These are phyloP conservation scores for Nycticebus coucang DNA, from an alignment of 2,113 vertebrate genomes.

Conservation along the genomic window DNA sequence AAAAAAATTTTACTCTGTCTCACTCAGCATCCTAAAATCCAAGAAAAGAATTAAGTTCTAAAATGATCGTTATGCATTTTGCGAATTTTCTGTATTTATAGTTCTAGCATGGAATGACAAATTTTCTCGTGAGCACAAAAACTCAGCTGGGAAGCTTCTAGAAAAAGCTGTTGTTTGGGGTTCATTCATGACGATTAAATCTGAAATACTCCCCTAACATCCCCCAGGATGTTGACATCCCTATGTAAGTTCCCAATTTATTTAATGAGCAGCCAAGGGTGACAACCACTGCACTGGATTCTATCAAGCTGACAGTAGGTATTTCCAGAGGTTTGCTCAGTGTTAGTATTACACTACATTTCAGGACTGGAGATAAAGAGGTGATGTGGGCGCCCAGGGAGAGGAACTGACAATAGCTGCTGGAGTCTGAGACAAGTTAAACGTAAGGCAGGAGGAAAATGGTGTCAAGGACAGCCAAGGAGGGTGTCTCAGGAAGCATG, in stretches of 20 bases:
- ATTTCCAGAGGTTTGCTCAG: not conserved
- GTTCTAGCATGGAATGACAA: not conserved
- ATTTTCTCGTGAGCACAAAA: not conserved
- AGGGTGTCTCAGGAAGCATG: not conserved
- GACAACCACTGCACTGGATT: not conserved
- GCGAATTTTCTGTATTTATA: not conserved
- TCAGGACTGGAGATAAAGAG: not conserved
- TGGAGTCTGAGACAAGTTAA: not conserved
- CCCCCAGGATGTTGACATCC: not conserved
- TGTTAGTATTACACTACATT: not conserved
- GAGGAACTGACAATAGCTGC: not conserved
- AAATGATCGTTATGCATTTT: not conserved
- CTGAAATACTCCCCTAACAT: not conserved
- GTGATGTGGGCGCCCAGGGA: not conserved
- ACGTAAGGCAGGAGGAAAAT: not conserved
- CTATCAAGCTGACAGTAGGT: not conserved
- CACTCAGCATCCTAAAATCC: slow-evolving; percentile 35
- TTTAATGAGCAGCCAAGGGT: not conserved
- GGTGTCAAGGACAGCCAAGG: not conserved
- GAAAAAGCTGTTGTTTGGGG: not conserved
- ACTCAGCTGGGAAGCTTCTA: not conserved
- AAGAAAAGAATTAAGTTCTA: not conserved
- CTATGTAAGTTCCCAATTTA: not conserved
- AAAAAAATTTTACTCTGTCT: not conserved
- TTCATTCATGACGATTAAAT: not conserved